A percentile compares a stretch with the other conserved stretches of the same genome.
Evolutionary conservation across 2,113 vertebrate genomes (phyloP).

Genomic region (Alces alces): DNA sequence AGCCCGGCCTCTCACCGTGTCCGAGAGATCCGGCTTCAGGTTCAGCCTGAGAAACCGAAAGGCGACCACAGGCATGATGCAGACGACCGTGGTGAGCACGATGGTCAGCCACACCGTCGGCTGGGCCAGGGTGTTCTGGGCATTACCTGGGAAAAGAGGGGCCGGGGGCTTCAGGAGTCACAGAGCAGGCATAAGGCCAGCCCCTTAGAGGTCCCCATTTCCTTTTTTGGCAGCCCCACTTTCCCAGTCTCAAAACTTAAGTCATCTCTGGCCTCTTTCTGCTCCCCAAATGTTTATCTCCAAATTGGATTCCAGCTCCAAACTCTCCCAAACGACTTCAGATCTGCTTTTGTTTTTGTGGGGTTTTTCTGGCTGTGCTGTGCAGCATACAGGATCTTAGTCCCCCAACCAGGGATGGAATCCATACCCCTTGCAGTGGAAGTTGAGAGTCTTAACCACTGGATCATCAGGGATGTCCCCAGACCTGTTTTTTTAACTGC

Average conservation of each 20-base stretch:
- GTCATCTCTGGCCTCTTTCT: not conserved
- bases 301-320: not conserved
- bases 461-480: not conserved
- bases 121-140: constrained; percentile 90
- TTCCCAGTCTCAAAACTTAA: not conserved
- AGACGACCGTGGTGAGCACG: constrained; percentile 89
- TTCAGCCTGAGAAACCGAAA: constrained; percentile 95
- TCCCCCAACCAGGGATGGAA: not conserved
- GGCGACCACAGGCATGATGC: constrained; percentile 92
- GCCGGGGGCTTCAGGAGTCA: fast-evolving
- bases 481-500: not conserved
- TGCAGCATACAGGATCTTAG: not conserved
- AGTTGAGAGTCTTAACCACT: not conserved
- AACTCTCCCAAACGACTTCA: not conserved
- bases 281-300: not conserved
- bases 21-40: constrained; percentile 91
- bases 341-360: not conserved
- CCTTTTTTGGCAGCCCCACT: not conserved
- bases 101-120: constrained; percentile 95
- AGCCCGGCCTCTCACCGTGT: constrained; percentile 83
- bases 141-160: constrained; percentile 81
- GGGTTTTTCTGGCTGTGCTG: not conserved
- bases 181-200: fast-evolving
- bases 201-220: not conserved
- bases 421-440: not conserved